A percentile compares a stretch with the other conserved stretches of the same genome.
These are phyloP conservation scores for Cerastis leucographa DNA, from an alignment of 2,888 invertebrate species.

Conservation along the genomic window DNA sequence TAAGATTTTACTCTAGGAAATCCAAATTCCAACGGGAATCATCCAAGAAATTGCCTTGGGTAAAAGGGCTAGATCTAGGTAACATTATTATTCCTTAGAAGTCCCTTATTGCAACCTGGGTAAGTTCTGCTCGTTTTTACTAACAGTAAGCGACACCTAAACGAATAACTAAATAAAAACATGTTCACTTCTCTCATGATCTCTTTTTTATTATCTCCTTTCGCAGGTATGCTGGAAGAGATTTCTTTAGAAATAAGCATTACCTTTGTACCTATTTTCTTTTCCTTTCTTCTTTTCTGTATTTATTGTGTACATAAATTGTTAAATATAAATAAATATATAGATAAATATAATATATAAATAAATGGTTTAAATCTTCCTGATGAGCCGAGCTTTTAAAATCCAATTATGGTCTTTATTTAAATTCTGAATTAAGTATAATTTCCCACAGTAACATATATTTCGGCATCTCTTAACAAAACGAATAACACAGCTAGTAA, in stretches of 20 bases:
- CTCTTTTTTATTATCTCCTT: too few relatives aligned
- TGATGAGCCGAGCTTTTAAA: background rate
- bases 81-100: constrained; percentile 11
- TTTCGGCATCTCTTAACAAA: background rate
- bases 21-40: constrained; percentile 30
- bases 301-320: too few relatives aligned
- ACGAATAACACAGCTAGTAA: background rate
- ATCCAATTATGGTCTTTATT: background rate
- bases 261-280: too few relatives aligned
- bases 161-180: background rate
- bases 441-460: background rate
- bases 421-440: background rate
- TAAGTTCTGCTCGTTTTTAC: too few relatives aligned
- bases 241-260: too few relatives aligned
- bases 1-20: constrained; percentile 21
- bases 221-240: too few relatives aligned
- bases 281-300: too few relatives aligned
- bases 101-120: background rate
- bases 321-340: too few relatives aligned
- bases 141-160: background rate
- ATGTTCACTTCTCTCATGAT: too few relatives aligned
- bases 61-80: constrained; percentile 19
- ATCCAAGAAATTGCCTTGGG: constrained; percentile 40
- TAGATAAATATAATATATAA: too few relatives aligned
- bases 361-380: too few relatives aligned